These are phyloP conservation scores for Rhabdomys pumilio DNA, from an alignment of 2,797 vertebrate genomes.

Conservation along the genomic window DNA sequence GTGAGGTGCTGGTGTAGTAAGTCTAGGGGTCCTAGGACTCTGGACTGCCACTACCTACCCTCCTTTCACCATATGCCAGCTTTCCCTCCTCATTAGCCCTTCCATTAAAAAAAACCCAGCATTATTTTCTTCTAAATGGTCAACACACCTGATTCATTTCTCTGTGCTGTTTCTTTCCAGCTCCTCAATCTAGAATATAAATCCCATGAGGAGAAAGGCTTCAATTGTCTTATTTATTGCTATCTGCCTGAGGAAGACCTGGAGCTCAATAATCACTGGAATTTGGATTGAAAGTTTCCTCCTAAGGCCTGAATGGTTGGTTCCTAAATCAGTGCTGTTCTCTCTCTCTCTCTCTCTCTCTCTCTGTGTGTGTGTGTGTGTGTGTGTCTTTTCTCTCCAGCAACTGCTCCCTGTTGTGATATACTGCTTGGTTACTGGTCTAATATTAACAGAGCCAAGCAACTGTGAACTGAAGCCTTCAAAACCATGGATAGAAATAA, in stretches of 20 bases:
- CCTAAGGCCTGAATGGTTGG: not conserved
- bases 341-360: too few relatives aligned
- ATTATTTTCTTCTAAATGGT: not conserved
- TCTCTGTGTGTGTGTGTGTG: not conserved
- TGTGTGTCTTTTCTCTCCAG: not conserved
- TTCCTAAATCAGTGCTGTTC: too few relatives aligned
- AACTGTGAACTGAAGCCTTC: not conserved
- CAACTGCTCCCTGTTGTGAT: not conserved
- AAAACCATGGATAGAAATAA: not conserved
- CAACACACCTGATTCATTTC: not conserved
- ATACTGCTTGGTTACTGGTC: not conserved
- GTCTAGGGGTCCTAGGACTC: not conserved
- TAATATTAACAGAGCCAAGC: not conserved
- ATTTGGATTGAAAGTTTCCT: not conserved
- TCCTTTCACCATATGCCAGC: fast-evolving
- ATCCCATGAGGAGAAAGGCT: not conserved
- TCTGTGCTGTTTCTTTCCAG: not conserved
- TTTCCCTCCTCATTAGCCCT: fast-evolving
- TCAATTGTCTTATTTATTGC: not conserved
- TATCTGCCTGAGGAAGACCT: not conserved
- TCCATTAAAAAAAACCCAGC: not conserved
- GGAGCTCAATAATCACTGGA: not conserved
- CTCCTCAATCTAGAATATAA: not conserved
- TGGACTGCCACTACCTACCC: not conserved
- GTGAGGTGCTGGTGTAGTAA: not conserved